Evolutionary conservation across 2,113 vertebrate species (phyloP).

Genomic region (Amazona guildingii): DNA sequence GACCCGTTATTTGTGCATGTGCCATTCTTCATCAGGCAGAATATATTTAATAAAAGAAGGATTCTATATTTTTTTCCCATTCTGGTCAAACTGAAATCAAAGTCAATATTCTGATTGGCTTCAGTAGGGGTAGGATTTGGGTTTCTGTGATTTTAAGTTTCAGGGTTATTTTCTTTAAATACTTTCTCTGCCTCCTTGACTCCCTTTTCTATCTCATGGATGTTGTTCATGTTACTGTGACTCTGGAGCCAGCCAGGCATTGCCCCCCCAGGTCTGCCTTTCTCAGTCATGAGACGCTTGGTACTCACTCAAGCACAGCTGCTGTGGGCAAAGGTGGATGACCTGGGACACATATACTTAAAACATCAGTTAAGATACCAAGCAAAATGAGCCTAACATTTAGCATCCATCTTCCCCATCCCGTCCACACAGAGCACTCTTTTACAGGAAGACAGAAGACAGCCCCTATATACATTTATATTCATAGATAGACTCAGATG

Average conservation of each 20-base stretch:
- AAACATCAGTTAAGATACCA: background rate
- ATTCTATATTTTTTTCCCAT: background rate
- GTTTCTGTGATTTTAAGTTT: background rate
- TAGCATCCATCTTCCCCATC: background rate
- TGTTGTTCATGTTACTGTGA: background rate
- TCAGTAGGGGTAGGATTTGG: background rate
- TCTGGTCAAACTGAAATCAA: background rate
- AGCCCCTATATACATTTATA: background rate
- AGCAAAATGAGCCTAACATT: background rate
- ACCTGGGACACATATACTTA: background rate
- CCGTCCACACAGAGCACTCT: background rate
- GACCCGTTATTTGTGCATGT: background rate
- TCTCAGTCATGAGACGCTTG: background rate
- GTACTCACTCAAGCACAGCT: background rate
- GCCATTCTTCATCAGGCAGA: background rate
- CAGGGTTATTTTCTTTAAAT: background rate
- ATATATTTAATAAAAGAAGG: background rate
- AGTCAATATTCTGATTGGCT: background rate
- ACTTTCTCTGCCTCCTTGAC: background rate
- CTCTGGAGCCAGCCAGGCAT: rapidly evolving
- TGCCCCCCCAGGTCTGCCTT: background rate
- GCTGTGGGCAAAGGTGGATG: background rate
- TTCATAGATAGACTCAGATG: background rate
- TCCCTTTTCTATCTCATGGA: background rate
- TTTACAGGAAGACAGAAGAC: background rate